Percentiles rank a stretch among this genome's conserved stretches.
These are phyloP conservation scores for Zophobas morio DNA, from an alignment of 1,140 invertebrate species.

Conservation along the genomic window DNA sequence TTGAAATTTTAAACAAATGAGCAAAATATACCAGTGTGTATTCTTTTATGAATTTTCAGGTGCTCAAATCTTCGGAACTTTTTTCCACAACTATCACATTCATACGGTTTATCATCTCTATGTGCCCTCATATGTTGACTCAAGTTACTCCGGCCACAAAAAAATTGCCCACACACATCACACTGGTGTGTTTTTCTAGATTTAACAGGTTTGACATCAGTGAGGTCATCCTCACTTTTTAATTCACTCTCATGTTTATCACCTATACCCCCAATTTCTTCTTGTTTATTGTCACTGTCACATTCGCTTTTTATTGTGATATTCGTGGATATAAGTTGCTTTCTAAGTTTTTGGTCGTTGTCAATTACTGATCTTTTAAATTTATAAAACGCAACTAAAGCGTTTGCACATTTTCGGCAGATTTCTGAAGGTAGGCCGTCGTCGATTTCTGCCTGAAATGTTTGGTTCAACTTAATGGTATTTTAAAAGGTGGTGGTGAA, in stretches of 20 bases:
- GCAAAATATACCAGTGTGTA: constrained; percentile 68
- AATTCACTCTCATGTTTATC: not conserved
- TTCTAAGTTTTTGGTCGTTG: constrained; percentile 53
- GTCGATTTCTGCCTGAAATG: constrained; percentile 55
- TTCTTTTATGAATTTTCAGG: constrained; percentile 70
- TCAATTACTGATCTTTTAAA: constrained; percentile 56
- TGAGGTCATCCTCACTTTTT: constrained; percentile 19
- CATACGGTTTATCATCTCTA: constrained; percentile 74
- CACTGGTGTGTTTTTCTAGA: constrained; percentile 48
- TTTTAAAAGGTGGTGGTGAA: not conserved
- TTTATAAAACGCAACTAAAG: constrained; percentile 59
- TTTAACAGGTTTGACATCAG: constrained; percentile 9
- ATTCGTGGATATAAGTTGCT: constrained; percentile 12
- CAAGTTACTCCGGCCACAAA: constrained; percentile 55
- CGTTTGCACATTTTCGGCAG: constrained; percentile 60
- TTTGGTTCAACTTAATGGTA: not conserved
- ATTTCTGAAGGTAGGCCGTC: constrained; percentile 59
- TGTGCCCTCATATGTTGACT: constrained; percentile 63
- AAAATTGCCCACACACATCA: constrained; percentile 56
- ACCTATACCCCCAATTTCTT: not conserved
- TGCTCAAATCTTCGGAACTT: constrained; percentile 74
- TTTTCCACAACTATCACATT: constrained; percentile 72
- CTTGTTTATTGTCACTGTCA: constrained; percentile 3
- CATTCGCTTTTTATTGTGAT: not conserved
- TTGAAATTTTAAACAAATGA: not conserved